Evolutionary conservation across 1,140 invertebrate species (phyloP), one percentile per base, ranked within the genome.

Genomic region (Drosophila tani): DNA sequence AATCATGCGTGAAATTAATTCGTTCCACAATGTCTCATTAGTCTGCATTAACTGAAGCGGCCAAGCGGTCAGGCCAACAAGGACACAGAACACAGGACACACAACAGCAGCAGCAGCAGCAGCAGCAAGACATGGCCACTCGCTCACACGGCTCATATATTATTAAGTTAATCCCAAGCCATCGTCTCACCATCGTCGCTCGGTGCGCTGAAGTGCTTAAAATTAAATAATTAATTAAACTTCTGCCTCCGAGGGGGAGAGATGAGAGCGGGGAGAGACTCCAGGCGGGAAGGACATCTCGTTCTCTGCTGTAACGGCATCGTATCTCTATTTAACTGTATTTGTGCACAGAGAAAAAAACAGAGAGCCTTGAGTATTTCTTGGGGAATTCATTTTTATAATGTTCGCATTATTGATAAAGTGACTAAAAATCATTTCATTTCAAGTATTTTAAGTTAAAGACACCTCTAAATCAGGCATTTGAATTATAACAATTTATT

Each of bases 1-100:
- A 91, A 91, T 91, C 88, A 91, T 91, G 88, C 88, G 90, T 91
- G 90, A 91, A 91, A 91, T 91, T 91, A 91, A 91, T 91, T 91
- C 88, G 88, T 88, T 91, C 84, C 88, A 91, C 88, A 91, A 82
- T 91, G 90, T 88, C 88, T 91, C 88, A 91, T 91, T 91, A 91
- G 85, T 90, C 85, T 90, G 85, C 75, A 90, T 90, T 90, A 90
- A 90, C 68, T 79, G 81, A 57, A 79, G 78, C 74, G 79, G 55
- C 84, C 84, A 63, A 83, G 73, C 77, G 79, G 68, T 62, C 81
- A 68, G 74, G 75, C 47, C 57, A 56, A 74, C 70, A 73, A 73
- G 67, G 69, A 50, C 53, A 43, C 50, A 24, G 60, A 40, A 41
- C 46, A 68, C 60, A 47, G 67, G 47, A 51, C 47, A 47, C 60